Evolutionary conservation across 1,140 invertebrate species (phyloP).

Genomic region (Chironomus tepperi): DNA sequence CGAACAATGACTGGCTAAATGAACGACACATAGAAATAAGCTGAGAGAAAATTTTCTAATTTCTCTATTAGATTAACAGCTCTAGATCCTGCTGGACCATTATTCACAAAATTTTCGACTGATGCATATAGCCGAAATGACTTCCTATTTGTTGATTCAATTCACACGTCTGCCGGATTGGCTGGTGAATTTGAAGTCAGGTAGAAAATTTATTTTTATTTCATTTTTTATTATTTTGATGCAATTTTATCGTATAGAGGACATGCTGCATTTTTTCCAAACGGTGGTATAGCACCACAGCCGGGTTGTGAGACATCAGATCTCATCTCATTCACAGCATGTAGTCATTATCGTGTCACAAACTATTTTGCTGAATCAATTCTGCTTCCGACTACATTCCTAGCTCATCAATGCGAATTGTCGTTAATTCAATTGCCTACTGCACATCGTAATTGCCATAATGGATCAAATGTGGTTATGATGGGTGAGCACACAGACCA

Average conservation of each 20-base stretch:
- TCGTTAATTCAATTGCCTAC: constrained; percentile 12
- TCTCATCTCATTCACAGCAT: not conserved
- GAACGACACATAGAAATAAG: not conserved
- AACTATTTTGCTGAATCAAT: constrained; percentile 17
- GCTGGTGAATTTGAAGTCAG: constrained; percentile 19
- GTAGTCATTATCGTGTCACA: not conserved
- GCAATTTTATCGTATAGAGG: constrained; percentile 46
- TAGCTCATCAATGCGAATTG: not conserved
- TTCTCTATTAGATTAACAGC: not conserved
- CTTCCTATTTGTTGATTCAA: not conserved
- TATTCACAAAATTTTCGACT: not conserved
- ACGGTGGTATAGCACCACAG: constrained; percentile 49
- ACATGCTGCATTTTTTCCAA: constrained; percentile 54
- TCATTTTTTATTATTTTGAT: constrained; percentile 32
- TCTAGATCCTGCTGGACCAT: not conserved
- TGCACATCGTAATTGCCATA: not conserved
- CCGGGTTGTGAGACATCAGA: constrained; percentile 48
- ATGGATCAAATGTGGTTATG: constrained; percentile 15
- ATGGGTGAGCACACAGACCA: not conserved
- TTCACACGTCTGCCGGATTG: not conserved
- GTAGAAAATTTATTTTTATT: not conserved
- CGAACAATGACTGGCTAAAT: not conserved
- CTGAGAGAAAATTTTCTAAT: not conserved
- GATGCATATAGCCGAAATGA: not conserved
- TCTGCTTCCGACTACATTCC: not conserved